These are phyloP conservation scores for Hucho hucho DNA, from an alignment of 2,113 vertebrate species.

Conservation along the genomic window DNA sequence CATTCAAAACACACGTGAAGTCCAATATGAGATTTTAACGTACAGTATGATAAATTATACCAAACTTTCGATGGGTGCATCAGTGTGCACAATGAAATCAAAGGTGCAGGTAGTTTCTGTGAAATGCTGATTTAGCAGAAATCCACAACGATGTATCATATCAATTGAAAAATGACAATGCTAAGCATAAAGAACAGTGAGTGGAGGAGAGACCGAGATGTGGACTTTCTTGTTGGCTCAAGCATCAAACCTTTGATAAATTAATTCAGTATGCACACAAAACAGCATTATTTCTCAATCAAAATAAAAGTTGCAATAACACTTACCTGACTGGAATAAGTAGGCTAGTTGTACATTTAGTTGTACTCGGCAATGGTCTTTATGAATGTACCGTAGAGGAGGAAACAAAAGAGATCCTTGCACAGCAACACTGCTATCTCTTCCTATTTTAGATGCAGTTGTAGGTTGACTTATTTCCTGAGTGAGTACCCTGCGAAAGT, in stretches of 20 bases:
- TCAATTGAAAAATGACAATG: neutral
- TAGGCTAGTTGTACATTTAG: neutral
- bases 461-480: conserved; percentile 67
- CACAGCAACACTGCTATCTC: conserved; percentile 33
- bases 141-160: no score
- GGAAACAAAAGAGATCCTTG: conserved; percentile 38
- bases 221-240: conserved; percentile 31
- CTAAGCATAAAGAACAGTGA: neutral
- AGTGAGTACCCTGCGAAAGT: conserved; percentile 41
- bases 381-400: conserved; percentile 21
- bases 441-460: conserved; percentile 60
- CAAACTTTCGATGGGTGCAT: neutral
- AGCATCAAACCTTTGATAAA: conserved; percentile 13
- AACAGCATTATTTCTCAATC: neutral
- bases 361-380: neutral
- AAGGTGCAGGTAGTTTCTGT: no score
- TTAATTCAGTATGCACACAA: conserved; percentile 9
- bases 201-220: conserved; percentile 19
- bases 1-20: neutral
- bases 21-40: neutral
- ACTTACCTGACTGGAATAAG: neutral
- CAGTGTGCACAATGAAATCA: no score
- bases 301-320: neutral
- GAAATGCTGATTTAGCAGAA: neutral
- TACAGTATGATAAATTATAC: neutral